These are phyloP conservation scores for Dichetophora obliterata DNA, from an alignment of 2,888 invertebrate species.

Conservation along the genomic window DNA sequence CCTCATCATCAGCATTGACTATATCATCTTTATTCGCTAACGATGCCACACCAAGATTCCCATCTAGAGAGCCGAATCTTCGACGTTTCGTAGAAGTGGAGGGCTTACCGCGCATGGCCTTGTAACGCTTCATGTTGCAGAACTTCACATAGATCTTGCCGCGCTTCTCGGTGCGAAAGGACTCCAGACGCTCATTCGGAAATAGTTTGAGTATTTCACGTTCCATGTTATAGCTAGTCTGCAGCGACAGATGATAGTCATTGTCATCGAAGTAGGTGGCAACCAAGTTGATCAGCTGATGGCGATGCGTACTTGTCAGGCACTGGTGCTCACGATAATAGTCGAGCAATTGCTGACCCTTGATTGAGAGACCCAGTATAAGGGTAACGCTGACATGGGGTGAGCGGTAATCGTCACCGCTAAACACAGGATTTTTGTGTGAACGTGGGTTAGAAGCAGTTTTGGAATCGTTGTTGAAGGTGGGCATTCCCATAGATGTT, in stretches of 20 bases:
- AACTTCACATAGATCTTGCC: slow-evolving; percentile 63
- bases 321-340: slow-evolving; percentile 53
- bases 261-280: slow-evolving; percentile 62
- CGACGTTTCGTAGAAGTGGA: background rate
- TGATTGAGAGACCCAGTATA: slow-evolving; percentile 55
- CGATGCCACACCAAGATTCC: background rate
- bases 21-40: background rate
- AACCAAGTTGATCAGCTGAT: slow-evolving; percentile 58
- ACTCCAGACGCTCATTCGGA: slow-evolving; percentile 58
- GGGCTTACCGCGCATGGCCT: slow-evolving; percentile 13
- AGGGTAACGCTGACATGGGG: slow-evolving; percentile 41
- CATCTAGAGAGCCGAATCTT: background rate
- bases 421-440: slow-evolving; percentile 3
- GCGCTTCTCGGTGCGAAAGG: slow-evolving; percentile 62
- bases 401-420: slow-evolving; percentile 17
- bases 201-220: slow-evolving; percentile 59
- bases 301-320: slow-evolving; percentile 55
- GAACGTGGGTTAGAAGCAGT: background rate
- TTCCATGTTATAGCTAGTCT: slow-evolving; percentile 59
- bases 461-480: background rate
- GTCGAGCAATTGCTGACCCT: slow-evolving; percentile 53
- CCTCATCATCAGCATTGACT: slow-evolving; percentile 13
- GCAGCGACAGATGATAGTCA: slow-evolving; percentile 58
- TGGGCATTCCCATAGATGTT: background rate
- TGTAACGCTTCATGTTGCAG: slow-evolving; percentile 62